Base-by-base conservation (phyloP, 92 coral and sea anemone species). In the Porites divaricata region DNA sequence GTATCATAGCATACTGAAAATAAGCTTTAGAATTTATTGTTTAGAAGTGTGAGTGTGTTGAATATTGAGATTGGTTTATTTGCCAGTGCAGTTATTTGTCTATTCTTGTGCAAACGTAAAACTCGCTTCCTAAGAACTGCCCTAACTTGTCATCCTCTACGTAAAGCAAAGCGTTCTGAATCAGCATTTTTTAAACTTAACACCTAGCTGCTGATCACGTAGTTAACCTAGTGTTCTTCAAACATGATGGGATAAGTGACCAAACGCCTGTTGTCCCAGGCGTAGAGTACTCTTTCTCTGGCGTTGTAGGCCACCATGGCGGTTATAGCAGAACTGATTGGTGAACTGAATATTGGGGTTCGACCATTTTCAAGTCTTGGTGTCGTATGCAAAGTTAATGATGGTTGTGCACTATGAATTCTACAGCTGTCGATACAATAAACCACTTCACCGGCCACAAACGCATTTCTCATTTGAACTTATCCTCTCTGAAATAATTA, bases 381-480 rank as follows among this genome's bases (percentile, higher is more conserved):
- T 85, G 70, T 85, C 84, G 64, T 66, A 85, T 52, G 89, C 89
- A 63, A 63, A 85, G 89, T 85, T 85, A n/a, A n/a, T n/a, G 75
- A 85, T 85, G 57, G 89, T 85, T 9, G 89, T 85, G 63, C 72
- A 2, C 20, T 50, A 26, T 51, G 23, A 1, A 24, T 16, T 58
- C 2, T 28, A 26, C 35, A 78, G 17, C 2, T 5, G 78, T 85
- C 74, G 53, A 85, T 78, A 54, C 77, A 48, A 85, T 85, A 78
- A 11, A 85, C 25, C 58, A 85, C 77, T 65, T 79, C 81, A 62
- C 81, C 61, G 41, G 72, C 59, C 1, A 85, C 83, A 71, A 85
- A 85, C 9, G 79, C 85, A 57, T 85, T 85, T 15, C 85, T 77
- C 83, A 85, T 66, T n/a, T 5, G 2, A 1, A 8, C 3, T 19